A percentile compares a stretch with the other conserved stretches of the same genome.
phyloP scores from a whole-genome alignment of 1,140 invertebrate genomes.

The Orchesella cincta region DNA sequence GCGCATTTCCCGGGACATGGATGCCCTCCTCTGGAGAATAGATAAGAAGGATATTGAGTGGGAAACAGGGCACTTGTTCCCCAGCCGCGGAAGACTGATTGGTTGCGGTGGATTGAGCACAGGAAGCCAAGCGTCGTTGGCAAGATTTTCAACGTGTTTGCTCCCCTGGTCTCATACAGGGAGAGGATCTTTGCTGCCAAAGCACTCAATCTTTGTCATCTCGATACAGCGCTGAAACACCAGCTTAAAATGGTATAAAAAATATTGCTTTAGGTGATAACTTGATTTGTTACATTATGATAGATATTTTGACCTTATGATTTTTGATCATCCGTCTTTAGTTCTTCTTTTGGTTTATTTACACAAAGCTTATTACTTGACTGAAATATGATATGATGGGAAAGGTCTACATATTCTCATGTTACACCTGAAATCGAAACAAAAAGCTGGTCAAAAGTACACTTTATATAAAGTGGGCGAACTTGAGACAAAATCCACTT shows the following conservation, averaged over 20 bases:
- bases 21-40: slow-evolving; percentile 92
- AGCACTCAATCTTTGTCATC: slow-evolving; percentile 76
- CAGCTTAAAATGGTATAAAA: slow-evolving; percentile 85
- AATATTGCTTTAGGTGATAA: no score
- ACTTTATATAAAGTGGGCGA: no score
- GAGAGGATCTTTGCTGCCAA: slow-evolving; percentile 85
- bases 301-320: no score
- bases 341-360: no score
- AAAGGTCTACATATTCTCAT: no score
- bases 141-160: slow-evolving; percentile 74
- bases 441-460: no score
- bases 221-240: slow-evolving; percentile 90
- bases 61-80: slow-evolving; percentile 45
- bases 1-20: slow-evolving; percentile 91
- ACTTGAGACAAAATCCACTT: no score
- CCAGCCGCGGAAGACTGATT: background rate
- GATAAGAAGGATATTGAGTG: slow-evolving; percentile 83
- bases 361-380: no score
- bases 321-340: no score
- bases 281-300: no score
- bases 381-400: no score
- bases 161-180: slow-evolving; percentile 83
- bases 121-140: slow-evolving; percentile 44
- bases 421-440: no score
- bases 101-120: slow-evolving; percentile 27